Percentiles rank a stretch among this genome's conserved stretches.
Evolutionary conservation across 2,888 invertebrate species (phyloP).

Genomic region (Neocrepidodera transversa): DNA sequence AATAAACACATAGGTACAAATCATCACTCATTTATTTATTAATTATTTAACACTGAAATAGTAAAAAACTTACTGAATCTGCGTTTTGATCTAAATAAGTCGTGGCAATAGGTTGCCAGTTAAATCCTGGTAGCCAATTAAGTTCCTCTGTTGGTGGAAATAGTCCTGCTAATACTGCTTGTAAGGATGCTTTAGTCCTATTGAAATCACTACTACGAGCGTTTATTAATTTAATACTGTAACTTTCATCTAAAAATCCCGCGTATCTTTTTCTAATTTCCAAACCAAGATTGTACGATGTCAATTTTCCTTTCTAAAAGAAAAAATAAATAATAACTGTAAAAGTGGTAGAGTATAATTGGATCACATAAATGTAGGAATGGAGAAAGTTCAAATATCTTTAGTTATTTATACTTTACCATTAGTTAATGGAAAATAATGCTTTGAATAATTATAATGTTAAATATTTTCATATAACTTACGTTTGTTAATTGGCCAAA

Average conservation of each 20-base stretch:
- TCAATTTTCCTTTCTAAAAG: slow-evolving; percentile 64
- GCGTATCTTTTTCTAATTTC: slow-evolving; percentile 69
- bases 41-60: too few relatives aligned
- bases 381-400: too few relatives aligned
- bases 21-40: too few relatives aligned
- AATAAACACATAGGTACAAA: too few relatives aligned
- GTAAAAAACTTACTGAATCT: slow-evolving; percentile 45
- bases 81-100: slow-evolving; percentile 35
- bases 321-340: too few relatives aligned
- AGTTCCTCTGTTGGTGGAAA: slow-evolving; percentile 67
- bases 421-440: not conserved
- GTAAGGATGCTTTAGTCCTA: slow-evolving; percentile 75
- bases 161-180: slow-evolving; percentile 71
- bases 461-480: slow-evolving; percentile 51
- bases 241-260: slow-evolving; percentile 65
- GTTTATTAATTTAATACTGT: slow-evolving; percentile 64
- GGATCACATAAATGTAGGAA: too few relatives aligned
- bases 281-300: slow-evolving; percentile 69
- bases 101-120: slow-evolving; percentile 53
- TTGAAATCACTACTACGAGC: slow-evolving; percentile 71
- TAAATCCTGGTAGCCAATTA: slow-evolving; percentile 62
- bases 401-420: too few relatives aligned
- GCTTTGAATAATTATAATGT: too few relatives aligned
- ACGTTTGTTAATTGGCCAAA: slow-evolving; percentile 81
- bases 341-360: too few relatives aligned